Base-by-base conservation (phyloP, 2,113 vertebrate genomes). In the Numenius arquata region DNA sequence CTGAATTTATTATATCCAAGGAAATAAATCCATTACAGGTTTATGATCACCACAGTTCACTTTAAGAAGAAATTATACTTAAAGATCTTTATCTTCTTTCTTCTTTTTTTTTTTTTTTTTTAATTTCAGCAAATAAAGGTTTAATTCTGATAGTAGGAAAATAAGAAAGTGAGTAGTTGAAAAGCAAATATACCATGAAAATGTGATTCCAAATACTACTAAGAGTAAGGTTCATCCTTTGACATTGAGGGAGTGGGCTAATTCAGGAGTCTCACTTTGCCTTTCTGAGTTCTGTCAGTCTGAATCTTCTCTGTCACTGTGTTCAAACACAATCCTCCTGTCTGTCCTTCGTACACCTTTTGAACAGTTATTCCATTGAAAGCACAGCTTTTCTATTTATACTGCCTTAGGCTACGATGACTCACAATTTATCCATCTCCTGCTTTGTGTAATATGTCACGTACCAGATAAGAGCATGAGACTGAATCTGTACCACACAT, bases 11-110 rank as follows among this genome's bases (percentile, higher is more conserved):
- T 85, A 36, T 43, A 30, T 8, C 9, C 12, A 58, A 62, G 9
- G 16, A 32, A 66, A 92, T n/a, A 84, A 48, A 52, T 22, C 15
- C 18, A 43, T 68, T 52, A 29, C 18, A 58, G 1, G 5, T 80
- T 73, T 86, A 43, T 62, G 53, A 66, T 58, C 34, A 83, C 10
- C 18, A 11, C n/a, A 70, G 3, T 74, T 70, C 25, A 32, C 4
- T 77, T 92, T 58, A 61, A 45, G 11, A 84, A 32, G 6, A 4
- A 56, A 52, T 18, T 82, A 55, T 22, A 68, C 17, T 72, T 58
- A 23, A 66, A 80, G 8, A 6, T 21, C n/a, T n/a, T n/a, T n/a
- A 8, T 12, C 1, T 15, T 61, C 3, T 12, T 82, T 1, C 3
- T 34, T 45, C 3, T 56, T 19, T 20, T 20, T 7, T 14, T 50